Evolutionary conservation across 1,140 invertebrate species (phyloP).

Genomic region (Drosophila orena): DNA sequence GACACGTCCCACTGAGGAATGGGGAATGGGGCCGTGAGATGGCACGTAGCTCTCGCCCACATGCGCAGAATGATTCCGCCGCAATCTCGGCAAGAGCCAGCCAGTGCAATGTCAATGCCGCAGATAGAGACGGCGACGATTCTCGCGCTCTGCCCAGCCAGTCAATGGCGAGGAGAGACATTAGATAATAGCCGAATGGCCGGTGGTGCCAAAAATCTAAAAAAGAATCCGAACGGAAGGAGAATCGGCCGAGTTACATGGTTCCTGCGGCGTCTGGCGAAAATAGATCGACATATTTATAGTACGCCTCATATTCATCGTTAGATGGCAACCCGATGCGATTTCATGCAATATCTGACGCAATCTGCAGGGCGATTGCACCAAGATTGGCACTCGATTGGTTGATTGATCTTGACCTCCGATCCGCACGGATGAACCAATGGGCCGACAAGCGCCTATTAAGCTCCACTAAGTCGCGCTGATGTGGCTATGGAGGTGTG

Average conservation of each 20-base stretch:
- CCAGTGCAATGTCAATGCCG: conserved; percentile 71
- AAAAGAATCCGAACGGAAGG: conserved; percentile 38
- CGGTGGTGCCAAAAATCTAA: conserved; percentile 49
- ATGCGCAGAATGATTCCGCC: conserved; percentile 20
- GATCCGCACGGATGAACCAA: conserved; percentile 23
- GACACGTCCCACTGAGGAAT: conserved; percentile 17
- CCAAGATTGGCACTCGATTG: background rate
- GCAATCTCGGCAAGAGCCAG: conserved; percentile 52
- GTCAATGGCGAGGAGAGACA: conserved; percentile 46
- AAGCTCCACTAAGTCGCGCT: conserved; percentile 29
- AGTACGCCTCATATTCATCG: conserved; percentile 35
- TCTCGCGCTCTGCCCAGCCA: conserved; percentile 5
- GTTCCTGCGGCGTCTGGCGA: conserved; percentile 29
- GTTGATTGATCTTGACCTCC: conserved; percentile 42
- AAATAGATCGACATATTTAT: conserved; percentile 39
- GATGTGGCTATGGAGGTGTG: conserved; percentile 43
- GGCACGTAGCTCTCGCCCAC: conserved; percentile 22
- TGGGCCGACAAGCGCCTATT: conserved; percentile 11
- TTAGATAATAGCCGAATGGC: conserved; percentile 46
- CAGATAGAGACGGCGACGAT: background rate
- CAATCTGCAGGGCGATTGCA: conserved; percentile 37
- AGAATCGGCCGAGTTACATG: conserved; percentile 29
- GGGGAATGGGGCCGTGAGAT: conserved; percentile 19
- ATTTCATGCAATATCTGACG: conserved; percentile 27
- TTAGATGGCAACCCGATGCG: conserved; percentile 22